phyloP scores from a whole-genome alignment of 2,797 vertebrate species.

The Clarias pachynema region DNA sequence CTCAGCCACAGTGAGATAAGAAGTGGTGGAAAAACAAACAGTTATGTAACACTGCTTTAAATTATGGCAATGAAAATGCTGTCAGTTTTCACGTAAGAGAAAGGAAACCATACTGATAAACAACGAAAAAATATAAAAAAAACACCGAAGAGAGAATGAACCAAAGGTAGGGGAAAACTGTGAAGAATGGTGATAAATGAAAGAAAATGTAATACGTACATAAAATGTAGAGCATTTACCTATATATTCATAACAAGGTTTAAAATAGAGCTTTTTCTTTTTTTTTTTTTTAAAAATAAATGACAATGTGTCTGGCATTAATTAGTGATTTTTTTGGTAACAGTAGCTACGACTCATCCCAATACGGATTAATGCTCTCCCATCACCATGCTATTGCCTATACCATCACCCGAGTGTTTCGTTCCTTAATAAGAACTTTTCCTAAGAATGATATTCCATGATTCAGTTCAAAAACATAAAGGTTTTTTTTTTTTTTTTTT shows the following conservation, averaged over 20 bases:
- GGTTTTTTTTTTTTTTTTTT: too few species aligned
- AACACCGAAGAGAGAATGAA: too few species aligned
- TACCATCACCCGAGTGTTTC: neutral
- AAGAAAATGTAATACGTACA: neutral
- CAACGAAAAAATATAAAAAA: too few species aligned
- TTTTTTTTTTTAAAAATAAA: too few species aligned
- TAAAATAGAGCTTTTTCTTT: too few species aligned
- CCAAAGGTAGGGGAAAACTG: neutral
- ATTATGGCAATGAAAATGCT: constrained; percentile 25
- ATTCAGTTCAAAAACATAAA: too few species aligned
- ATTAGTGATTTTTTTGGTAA: neutral
- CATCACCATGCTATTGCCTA: neutral
- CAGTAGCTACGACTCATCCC: neutral
- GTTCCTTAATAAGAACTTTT: neutral
- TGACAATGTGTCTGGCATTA: too few species aligned
- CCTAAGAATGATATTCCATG: neutral
- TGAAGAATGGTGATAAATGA: neutral
- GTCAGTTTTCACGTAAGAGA: constrained; percentile 22
- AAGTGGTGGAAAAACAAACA: constrained; percentile 43
- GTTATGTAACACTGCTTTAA: constrained; percentile 52
- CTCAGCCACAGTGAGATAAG: constrained; percentile 57
- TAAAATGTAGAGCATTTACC: neutral
- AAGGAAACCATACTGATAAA: neutral
- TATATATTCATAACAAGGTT: neutral
- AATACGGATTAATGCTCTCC: neutral